Evolutionary conservation across 2,113 vertebrate species (phyloP).

Genomic region (Cyanocitta stelleri): DNA sequence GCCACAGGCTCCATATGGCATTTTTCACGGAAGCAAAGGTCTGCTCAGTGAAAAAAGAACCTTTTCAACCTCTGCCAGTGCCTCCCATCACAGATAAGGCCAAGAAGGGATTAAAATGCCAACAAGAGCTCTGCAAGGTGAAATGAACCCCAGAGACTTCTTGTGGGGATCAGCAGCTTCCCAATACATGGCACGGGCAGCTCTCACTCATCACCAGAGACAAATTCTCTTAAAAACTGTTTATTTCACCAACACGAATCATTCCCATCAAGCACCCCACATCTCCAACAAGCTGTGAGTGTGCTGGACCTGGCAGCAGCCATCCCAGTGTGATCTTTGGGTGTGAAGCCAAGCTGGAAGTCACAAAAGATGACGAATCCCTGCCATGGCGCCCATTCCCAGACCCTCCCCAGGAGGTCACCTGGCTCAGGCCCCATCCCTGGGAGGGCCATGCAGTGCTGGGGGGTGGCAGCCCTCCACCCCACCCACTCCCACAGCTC

Average conservation of each 20-base stretch:
- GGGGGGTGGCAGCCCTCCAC: too few relatives aligned
- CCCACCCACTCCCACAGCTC: accelerated
- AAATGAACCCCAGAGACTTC: background rate
- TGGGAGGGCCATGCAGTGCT: background rate
- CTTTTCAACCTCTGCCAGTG: background rate
- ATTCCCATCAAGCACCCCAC: background rate
- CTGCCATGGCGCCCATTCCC: background rate
- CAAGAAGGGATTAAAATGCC: accelerated
- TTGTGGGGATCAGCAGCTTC: background rate
- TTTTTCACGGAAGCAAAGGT: conserved; percentile 7
- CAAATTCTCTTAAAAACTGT: background rate
- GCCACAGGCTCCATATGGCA: conserved; percentile 18
- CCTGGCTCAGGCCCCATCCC: accelerated
- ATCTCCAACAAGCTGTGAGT: accelerated
- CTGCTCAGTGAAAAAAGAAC: background rate
- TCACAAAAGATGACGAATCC: accelerated
- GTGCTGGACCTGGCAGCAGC: accelerated
- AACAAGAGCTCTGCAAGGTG: background rate
- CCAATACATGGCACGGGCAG: accelerated
- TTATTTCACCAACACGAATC: background rate
- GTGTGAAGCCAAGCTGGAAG: background rate
- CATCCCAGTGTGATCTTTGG: accelerated
- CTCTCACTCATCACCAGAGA: background rate
- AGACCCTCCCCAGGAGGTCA: background rate
- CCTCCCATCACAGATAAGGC: background rate